These are phyloP conservation scores for Sympetrum striolatum DNA, from an alignment of 2,888 invertebrate genomes.

Conservation along the genomic window DNA sequence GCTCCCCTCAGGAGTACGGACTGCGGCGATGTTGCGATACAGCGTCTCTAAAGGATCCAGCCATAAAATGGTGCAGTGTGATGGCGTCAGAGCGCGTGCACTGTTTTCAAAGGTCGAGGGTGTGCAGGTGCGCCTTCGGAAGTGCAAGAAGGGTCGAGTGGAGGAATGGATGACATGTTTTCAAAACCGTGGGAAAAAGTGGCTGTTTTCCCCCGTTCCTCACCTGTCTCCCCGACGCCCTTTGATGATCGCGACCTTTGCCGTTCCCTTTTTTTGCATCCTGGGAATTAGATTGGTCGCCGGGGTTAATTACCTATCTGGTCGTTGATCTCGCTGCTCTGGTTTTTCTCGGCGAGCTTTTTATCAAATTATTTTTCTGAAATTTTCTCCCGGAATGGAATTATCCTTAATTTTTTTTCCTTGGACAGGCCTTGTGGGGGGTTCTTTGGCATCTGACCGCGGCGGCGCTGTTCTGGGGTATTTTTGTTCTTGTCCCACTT, in stretches of 20 bases:
- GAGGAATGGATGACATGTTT: background rate
- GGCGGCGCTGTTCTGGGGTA: too few relatives aligned
- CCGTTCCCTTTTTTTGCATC: background rate
- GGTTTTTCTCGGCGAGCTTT: too few relatives aligned
- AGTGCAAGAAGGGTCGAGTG: background rate
- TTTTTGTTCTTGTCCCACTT: too few relatives aligned
- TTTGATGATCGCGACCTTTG: background rate
- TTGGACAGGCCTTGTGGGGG: too few relatives aligned
- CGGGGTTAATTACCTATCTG: background rate
- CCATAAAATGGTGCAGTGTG: slow-evolving; percentile 22
- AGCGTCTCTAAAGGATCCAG: background rate
- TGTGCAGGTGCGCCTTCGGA: background rate
- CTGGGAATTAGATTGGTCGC: background rate
- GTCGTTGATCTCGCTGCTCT: background rate
- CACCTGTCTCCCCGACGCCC: background rate
- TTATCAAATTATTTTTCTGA: too few relatives aligned
- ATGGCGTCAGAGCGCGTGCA: background rate
- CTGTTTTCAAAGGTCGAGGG: background rate
- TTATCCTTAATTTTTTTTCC: too few relatives aligned
- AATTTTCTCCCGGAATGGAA: too few relatives aligned
- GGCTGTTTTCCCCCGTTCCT: background rate
- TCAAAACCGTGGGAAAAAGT: background rate
- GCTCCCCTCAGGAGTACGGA: background rate
- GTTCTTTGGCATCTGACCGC: too few relatives aligned
- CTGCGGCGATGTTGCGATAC: background rate